These are phyloP conservation scores for Pangasius mekongensis DNA, from an alignment of 2,797 vertebrate genomes.

Conservation along the genomic window DNA sequence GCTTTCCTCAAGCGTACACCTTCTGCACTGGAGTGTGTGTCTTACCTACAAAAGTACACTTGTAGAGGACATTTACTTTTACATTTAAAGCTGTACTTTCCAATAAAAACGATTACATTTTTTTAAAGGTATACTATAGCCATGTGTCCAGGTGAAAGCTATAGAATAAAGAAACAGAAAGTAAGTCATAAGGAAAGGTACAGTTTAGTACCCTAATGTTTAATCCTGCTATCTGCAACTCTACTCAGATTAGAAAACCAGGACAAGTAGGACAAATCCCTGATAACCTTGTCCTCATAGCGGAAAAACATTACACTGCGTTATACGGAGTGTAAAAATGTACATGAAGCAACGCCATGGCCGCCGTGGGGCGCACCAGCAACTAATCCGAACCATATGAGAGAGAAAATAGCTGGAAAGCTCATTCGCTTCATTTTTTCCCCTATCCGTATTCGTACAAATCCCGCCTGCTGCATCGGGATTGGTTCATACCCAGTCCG, in stretches of 20 bases:
- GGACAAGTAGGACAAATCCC: not conserved
- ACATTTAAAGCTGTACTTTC: not conserved
- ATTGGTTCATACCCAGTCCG: not conserved
- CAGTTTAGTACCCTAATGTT: not conserved
- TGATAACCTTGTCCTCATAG: conserved; percentile 11
- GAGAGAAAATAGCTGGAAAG: conserved; percentile 6
- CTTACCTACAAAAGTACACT: not conserved
- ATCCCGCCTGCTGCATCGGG: not conserved
- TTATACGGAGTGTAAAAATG: not conserved
- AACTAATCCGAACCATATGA: conserved; percentile 1
- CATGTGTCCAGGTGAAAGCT: not conserved
- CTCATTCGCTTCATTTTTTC: not conserved
- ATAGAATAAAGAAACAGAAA: not conserved
- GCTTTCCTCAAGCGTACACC: not conserved
- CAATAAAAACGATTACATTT: not conserved
- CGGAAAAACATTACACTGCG: not conserved
- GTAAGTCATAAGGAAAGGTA: not conserved
- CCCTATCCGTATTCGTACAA: not conserved
- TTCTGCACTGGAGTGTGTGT: not conserved
- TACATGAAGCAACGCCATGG: not conserved
- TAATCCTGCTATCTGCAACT: not conserved
- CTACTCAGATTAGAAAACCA: not conserved
- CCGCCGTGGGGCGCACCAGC: not conserved
- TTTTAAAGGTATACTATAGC: not conserved
- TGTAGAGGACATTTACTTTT: not conserved